phyloP scores from a whole-genome alignment of 64 coral and sea anemone genomes.

The Montipora sp. region DNA sequence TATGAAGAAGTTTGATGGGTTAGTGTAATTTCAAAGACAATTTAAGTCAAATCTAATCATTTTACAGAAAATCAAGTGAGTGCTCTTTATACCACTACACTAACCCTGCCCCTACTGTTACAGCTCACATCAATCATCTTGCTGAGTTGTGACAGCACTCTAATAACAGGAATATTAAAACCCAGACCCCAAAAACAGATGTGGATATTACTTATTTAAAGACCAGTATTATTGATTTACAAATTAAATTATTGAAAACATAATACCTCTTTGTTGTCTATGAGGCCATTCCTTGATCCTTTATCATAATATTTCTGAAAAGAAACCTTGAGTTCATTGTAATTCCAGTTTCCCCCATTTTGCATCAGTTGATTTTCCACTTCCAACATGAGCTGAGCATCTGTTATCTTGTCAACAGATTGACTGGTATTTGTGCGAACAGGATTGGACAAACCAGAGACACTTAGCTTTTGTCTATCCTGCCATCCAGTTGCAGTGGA shows the following conservation, averaged over 20 bases:
- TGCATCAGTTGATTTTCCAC: slow-evolving; percentile 65
- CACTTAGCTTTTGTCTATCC: slow-evolving; percentile 30
- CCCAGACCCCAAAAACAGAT: too few species aligned
- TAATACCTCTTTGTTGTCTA: slow-evolving; percentile 64
- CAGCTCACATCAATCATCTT: too few species aligned
- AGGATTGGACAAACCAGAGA: slow-evolving; percentile 12
- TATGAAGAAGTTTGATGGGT: too few species aligned
- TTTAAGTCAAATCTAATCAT: too few species aligned
- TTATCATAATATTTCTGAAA: slow-evolving; percentile 70
- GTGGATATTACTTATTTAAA: too few species aligned
- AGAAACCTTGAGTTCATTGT: slow-evolving; percentile 61
- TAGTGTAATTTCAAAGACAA: too few species aligned
- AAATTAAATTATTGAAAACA: background rate
- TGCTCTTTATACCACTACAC: too few species aligned
- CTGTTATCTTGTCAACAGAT: background rate
- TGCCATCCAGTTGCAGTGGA: background rate
- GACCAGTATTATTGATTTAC: too few species aligned
- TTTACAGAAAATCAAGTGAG: too few species aligned
- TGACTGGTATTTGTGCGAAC: slow-evolving; percentile 2
- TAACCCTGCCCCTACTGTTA: too few species aligned
- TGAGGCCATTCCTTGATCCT: slow-evolving; percentile 38
- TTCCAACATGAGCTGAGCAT: slow-evolving; percentile 42
- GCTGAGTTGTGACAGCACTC: too few species aligned
- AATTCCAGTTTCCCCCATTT: slow-evolving; percentile 17
- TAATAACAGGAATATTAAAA: too few species aligned